phyloP scores from a whole-genome alignment of 1,140 invertebrate genomes.

The Cecropterus lyciades region DNA sequence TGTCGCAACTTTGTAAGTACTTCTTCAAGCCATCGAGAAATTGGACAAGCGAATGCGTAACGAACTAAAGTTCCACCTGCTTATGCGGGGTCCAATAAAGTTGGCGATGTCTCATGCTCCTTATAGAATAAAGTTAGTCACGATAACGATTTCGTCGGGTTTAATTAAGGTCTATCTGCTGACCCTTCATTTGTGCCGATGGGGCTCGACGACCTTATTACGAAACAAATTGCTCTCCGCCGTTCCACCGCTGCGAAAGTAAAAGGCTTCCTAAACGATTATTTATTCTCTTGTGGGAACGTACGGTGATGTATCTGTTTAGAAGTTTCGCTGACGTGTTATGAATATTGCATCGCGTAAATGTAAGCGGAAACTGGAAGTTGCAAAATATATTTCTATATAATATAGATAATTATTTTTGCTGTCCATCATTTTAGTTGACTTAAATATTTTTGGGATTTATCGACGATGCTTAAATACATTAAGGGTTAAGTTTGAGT shows the following conservation, averaged over 20 bases:
- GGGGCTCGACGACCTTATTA: constrained; percentile 65
- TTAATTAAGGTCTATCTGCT: constrained; percentile 77
- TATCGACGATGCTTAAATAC: too few relatives aligned
- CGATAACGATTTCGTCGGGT: constrained; percentile 64
- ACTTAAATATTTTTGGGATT: too few relatives aligned
- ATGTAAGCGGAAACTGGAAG: not conserved
- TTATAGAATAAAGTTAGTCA: constrained; percentile 45
- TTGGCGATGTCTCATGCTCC: constrained; percentile 27
- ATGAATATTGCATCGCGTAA: constrained; percentile 3
- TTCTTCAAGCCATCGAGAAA: not conserved
- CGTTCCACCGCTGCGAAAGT: constrained; percentile 50
- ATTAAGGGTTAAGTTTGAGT: too few relatives aligned
- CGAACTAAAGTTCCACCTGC: constrained; percentile 7
- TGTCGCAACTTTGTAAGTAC: constrained; percentile 12
- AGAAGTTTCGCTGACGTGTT: constrained; percentile 7
- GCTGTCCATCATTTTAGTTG: too few relatives aligned
- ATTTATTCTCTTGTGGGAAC: constrained; percentile 39
- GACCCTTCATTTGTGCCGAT: constrained; percentile 77
- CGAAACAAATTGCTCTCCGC: constrained; percentile 67
- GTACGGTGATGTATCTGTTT: not conserved
- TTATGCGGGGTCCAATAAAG: constrained; percentile 14
- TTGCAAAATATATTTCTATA: too few relatives aligned
- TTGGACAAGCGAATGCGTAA: not conserved
- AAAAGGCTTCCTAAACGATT: constrained; percentile 54
- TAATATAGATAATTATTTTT: too few relatives aligned